Evolutionary conservation across 2,113 vertebrate species (phyloP), one percentile per base, ranked within the genome.

Genomic region (Myocastor coypus): DNA sequence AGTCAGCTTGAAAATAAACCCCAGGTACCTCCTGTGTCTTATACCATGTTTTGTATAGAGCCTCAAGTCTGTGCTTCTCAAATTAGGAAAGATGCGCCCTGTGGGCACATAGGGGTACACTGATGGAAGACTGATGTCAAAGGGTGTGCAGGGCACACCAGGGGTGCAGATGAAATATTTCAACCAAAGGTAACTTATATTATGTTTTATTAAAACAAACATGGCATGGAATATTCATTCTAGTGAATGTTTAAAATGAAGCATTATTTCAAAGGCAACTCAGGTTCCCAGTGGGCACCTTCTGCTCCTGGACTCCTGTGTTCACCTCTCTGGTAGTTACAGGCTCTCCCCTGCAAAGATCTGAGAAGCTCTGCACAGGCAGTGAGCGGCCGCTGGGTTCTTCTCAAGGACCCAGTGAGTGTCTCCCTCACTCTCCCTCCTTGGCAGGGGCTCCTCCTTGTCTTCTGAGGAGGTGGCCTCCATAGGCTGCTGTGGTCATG

Each of bases 1-100:
- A 95, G 71, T 66, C 61, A 89, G 9, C 32, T 57, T 66, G 63
- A 87, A 89, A 92, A 87, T 46, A 37, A 88, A 66, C 22, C 28
- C 75, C 68, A 92, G 46, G 42, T 55, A 61, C 0, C 52, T 64
- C 46, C 42, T 3, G 73, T 42, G 19, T 57, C 42, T 82, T 28
- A 8, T 50, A 34, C 2, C 64, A 77, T 83, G 30, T 19, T 28
- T 69, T 34, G 16, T 40, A 32, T 87, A 28, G 87, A 95, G 91
- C 71, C n/a, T 57, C 37, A 42, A 82, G 16, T 37, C 50, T 1
- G 24, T 61, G 52, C 80, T 77, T 89, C 46, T 83, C 77, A 28
- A 37, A 12, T 61, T 28, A 14, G 94, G 66, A 59, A 81, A 57
- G 4, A 4, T 4, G 9, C 20, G 34, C 8, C 3, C 37, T 42